phyloP scores from a whole-genome alignment of 30 jellyfish, hydroid and myxozoan genomes.

The Turritopsis dohrnii region DNA sequence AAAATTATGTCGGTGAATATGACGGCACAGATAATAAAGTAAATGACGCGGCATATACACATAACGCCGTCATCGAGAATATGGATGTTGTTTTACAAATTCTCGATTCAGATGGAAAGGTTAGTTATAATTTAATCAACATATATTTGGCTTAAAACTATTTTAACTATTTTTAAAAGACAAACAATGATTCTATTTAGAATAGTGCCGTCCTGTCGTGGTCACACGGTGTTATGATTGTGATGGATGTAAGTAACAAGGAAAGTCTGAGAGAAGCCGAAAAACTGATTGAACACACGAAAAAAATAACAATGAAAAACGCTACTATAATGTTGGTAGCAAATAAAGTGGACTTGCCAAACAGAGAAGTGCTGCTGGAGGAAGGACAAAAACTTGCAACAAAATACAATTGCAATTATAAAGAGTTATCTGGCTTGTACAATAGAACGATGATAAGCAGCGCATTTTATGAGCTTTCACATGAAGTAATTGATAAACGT shows the following conservation, averaged over 20 bases:
- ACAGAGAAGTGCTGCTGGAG: slow-evolving; percentile 1
- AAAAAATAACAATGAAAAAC: slow-evolving; percentile 6
- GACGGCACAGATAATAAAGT: background rate
- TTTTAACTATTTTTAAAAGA: too few relatives aligned
- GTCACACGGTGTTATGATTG: slow-evolving; percentile 12
- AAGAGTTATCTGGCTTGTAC: background rate
- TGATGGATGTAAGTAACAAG: background rate
- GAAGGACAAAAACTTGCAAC: slow-evolving; percentile 11
- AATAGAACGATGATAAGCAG: background rate
- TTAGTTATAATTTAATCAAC: background rate
- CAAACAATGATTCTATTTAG: background rate
- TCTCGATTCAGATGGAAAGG: slow-evolving; percentile 9
- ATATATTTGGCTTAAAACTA: background rate
- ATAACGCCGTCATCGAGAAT: slow-evolving; percentile 10
- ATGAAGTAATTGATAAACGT: slow-evolving; percentile 1
- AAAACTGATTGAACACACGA: background rate
- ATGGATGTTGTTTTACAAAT: background rate
- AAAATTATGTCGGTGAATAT: background rate
- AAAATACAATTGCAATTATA: background rate
- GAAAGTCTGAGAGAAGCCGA: background rate
- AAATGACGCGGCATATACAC: slow-evolving; percentile 1
- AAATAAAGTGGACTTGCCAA: background rate
- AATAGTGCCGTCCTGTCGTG: background rate
- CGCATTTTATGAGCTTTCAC: background rate
- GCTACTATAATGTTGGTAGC: slow-evolving; percentile 12